A percentile compares a stretch with the other conserved stretches of the same genome.
Conservation (phyloP, 2,113 vertebrate genomes). For the Psittacara wagleri region DNA sequence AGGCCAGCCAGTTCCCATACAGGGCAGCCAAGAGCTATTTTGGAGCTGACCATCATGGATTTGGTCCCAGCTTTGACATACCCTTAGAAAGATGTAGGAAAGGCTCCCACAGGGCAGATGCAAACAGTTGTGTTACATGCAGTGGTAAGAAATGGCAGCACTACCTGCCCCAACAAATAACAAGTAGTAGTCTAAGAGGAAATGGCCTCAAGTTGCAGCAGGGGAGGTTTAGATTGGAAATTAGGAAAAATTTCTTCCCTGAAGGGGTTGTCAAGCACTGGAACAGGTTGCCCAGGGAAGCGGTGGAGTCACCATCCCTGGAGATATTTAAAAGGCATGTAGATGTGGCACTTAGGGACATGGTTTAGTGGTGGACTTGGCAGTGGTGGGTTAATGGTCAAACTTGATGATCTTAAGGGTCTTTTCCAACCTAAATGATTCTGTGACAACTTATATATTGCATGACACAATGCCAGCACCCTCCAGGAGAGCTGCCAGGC, state of each 20-base stretch:
- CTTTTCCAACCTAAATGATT: not conserved
- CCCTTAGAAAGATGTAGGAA: not conserved
- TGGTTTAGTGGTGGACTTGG: not conserved
- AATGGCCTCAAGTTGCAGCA: not conserved
- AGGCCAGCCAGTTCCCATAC: not conserved
- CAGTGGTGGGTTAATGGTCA: not conserved
- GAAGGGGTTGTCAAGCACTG: not conserved
- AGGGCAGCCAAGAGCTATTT: constrained; percentile 56
- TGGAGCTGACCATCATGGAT: rapidly evolving
- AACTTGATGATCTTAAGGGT: not conserved
- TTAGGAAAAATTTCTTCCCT: not conserved
- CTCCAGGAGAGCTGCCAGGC: not conserved
- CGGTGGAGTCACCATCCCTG: not conserved
- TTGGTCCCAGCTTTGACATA: not conserved
- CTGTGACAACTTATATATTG: rapidly evolving
- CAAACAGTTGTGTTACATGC: rapidly evolving
- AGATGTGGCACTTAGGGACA: not conserved
- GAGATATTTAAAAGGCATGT: not conserved
- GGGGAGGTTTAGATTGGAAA: not conserved
- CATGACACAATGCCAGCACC: not conserved
- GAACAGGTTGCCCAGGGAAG: not conserved
- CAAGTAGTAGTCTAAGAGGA: not conserved
- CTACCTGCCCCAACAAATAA: not conserved
- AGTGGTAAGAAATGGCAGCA: not conserved
- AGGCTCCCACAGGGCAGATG: not conserved